These are phyloP conservation scores for Macrochelys suwanniensis DNA, from an alignment of 2,797 vertebrate species.

Conservation along the genomic window DNA sequence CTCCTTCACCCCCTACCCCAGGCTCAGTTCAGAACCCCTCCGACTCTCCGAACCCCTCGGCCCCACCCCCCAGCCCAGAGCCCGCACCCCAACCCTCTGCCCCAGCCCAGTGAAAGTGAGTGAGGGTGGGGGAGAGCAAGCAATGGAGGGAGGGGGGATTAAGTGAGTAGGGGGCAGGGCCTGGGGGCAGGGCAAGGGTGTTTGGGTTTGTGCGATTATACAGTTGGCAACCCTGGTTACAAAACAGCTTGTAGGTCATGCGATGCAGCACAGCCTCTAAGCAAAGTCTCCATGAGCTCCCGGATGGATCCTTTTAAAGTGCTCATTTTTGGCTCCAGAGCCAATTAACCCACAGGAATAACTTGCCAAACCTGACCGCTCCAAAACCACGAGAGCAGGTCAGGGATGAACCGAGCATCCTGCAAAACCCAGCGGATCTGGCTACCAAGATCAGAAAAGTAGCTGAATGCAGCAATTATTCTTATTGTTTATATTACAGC, in stretches of 20 bases:
- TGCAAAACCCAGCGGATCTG: background rate
- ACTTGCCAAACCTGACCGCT: background rate
- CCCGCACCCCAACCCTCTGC: no score
- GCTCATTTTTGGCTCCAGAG: background rate
- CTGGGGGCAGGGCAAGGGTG: no score
- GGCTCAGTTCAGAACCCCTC: no score
- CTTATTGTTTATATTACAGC: background rate
- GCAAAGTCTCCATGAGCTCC: background rate
- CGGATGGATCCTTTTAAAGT: background rate
- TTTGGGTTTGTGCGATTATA: no score
- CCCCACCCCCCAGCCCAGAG: no score
- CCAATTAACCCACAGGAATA: no score
- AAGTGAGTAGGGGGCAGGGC: no score
- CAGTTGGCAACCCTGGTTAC: background rate
- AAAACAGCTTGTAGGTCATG: background rate
- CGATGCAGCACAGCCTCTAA: background rate
- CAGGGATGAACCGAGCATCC: background rate
- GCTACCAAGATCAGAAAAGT: background rate
- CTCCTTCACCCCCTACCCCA: no score
- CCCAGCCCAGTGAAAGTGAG: no score
- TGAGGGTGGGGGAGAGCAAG: no score
- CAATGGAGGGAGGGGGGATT: no score
- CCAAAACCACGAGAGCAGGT: background rate
- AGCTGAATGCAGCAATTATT: background rate
- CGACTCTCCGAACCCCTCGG: no score